Base-by-base conservation (phyloP, 1,140 invertebrate genomes). In the Brachionus calyciflorus region DNA sequence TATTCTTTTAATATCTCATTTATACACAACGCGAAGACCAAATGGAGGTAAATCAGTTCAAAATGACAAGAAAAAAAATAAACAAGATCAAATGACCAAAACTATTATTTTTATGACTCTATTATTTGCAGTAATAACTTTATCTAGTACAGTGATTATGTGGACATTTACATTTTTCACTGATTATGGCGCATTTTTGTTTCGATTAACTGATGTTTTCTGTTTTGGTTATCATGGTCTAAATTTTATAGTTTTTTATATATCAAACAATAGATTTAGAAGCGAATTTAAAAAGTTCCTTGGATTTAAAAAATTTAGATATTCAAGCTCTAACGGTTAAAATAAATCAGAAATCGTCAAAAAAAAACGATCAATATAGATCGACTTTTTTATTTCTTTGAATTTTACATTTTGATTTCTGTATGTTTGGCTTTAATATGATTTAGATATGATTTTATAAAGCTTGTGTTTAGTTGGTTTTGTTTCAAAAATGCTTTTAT, bases 251-350 rank as follows among this genome's bases (percentile, higher is more conserved):
- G 2, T 57, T 57, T 57, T 28, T 24, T 57, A 28, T 17, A 10
- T 57, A 10, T 57, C 53, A 6, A 57, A 57, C n/a, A 57, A 57
- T 28, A 28, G 53, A 10, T 57, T 57, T 33, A 57, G 53, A 57
- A 10, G 3, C 21, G 24, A 57, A 33, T 57, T 57, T 57, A 57
- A 33, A 57, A 33, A 57, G 21, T 46, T 46, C 3, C 3, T 46
- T 46, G 44, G 12, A 40, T n/a, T n/a, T n/a, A n/a, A n/a, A n/a
- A n/a, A n/a, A n/a, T n/a, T n/a, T n/a, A n/a, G n/a, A n/a, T n/a
- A n/a, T n/a, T n/a, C n/a, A n/a, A n/a, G n/a, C n/a, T n/a, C n/a
- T n/a, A n/a, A n/a, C n/a, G n/a, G n/a, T n/a, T n/a, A n/a, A n/a
- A n/a, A n/a, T n/a, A n/a, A n/a, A n/a, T n/a, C n/a, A n/a, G n/a